Evolutionary conservation across 2,113 vertebrate genomes (phyloP).

Genomic region (Trichomycterus rosablanca): DNA sequence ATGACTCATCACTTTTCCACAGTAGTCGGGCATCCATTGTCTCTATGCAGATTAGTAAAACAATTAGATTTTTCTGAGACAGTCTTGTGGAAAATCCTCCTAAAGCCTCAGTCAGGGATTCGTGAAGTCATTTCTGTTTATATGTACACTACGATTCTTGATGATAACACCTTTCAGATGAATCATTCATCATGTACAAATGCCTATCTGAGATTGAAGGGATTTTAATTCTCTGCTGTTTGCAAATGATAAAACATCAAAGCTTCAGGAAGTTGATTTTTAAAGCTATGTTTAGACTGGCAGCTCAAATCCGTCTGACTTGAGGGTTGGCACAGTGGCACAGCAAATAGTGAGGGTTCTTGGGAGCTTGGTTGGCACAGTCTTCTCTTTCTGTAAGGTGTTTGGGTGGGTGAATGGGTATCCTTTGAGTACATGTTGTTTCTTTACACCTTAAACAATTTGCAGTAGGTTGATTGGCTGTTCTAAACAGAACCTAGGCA

Average conservation of each 20-base stretch:
- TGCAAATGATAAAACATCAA: slow-evolving; percentile 4
- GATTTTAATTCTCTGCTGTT: background rate
- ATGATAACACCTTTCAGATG: background rate
- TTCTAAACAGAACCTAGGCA: no score
- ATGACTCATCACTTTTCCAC: slow-evolving; percentile 17
- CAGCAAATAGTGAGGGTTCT: no score
- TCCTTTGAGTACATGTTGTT: no score
- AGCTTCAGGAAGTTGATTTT: background rate
- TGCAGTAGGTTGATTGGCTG: no score
- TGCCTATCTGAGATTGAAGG: background rate
- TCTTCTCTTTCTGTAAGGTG: no score
- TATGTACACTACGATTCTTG: background rate
- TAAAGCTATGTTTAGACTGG: no score
- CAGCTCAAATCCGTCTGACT: no score
- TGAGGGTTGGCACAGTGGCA: no score
- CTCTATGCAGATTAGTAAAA: slow-evolving; percentile 12
- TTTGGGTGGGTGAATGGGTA: no score
- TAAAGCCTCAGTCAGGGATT: slow-evolving; percentile 1
- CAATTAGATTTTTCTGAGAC: background rate
- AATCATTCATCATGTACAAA: background rate
- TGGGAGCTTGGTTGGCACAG: no score
- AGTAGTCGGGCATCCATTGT: slow-evolving; percentile 12
- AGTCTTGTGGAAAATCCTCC: background rate
- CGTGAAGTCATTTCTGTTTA: slow-evolving; percentile 20
- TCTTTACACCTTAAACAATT: no score